Evolutionary conservation across 1,140 invertebrate species (phyloP).

Genomic region (Bombus polaris): DNA sequence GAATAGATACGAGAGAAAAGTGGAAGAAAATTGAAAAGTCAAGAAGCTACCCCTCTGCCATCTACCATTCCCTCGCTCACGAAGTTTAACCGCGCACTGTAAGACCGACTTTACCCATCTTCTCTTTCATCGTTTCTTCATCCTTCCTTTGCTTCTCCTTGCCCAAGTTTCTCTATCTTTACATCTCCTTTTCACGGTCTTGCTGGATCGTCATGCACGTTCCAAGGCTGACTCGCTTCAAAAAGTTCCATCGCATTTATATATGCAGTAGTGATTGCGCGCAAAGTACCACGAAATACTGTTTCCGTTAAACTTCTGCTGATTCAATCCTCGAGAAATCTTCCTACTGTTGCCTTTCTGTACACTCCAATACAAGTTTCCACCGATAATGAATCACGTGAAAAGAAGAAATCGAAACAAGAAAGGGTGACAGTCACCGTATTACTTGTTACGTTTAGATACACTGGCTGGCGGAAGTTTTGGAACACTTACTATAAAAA

Average conservation of each 20-base stretch:
- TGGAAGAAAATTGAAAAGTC: constrained; percentile 72
- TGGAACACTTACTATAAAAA: too few relatives aligned
- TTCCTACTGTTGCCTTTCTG: not conserved
- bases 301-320: constrained; percentile 46
- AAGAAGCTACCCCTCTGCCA: constrained; percentile 48
- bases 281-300: constrained; percentile 28
- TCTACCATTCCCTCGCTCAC: constrained; percentile 23
- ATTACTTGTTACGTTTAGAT: not conserved
- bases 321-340: constrained; percentile 1
- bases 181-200: constrained; percentile 10
- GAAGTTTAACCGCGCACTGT: constrained; percentile 64
- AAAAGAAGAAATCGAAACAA: not conserved
- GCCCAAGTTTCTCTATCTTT: not conserved
- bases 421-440: not conserved
- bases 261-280: constrained; percentile 13
- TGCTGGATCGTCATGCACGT: constrained; percentile 43
- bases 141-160: not conserved
- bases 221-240: not conserved
- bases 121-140: constrained; percentile 22
- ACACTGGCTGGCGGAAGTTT: too few relatives aligned
- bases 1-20: constrained; percentile 31
- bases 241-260: constrained; percentile 29
- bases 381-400: not conserved
- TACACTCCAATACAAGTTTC: not conserved
- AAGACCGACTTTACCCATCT: constrained; percentile 51